Percentiles rank a stretch among this genome's conserved stretches.
Evolutionary conservation across 2,797 vertebrate genomes (phyloP).

Genomic region (Podarcis lilfordi): DNA sequence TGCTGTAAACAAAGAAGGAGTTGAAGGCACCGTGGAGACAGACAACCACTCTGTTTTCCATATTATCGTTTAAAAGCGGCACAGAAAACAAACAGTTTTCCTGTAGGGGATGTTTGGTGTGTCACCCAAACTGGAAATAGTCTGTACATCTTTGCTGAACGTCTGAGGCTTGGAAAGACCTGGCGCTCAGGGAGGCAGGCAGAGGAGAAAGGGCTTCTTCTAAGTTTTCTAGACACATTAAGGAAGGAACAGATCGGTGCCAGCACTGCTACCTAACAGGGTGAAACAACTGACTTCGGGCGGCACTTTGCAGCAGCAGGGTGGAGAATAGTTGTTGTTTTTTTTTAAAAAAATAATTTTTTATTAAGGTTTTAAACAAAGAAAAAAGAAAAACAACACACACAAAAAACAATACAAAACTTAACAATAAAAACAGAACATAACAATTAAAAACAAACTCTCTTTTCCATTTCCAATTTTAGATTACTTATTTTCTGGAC

Average conservation of each 20-base stretch:
- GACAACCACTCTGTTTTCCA: not conserved
- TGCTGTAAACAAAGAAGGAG: not conserved
- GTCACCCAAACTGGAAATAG: not conserved
- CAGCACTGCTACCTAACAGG: not conserved
- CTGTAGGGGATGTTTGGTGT: not conserved
- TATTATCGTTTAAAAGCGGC: not conserved
- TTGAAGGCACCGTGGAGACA: not conserved
- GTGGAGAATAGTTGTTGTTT: too few species aligned
- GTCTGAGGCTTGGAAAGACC: not conserved
- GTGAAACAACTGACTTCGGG: not conserved
- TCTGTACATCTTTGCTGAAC: not conserved
- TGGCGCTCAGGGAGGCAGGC: too few species aligned
- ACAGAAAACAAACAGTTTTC: not conserved
- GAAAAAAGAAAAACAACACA: too few species aligned
- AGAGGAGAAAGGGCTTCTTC: not conserved
- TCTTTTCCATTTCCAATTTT: too few species aligned
- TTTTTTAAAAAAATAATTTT: too few species aligned
- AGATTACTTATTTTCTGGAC: too few species aligned
- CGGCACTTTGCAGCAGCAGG: not conserved
- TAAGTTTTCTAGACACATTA: not conserved
- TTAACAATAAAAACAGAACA: too few species aligned
- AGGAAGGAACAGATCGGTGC: not conserved
- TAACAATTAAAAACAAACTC: too few species aligned
- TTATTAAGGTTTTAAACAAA: too few species aligned
- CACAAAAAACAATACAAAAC: too few species aligned